Percentiles rank a stretch among this genome's conserved stretches.
Conservation (phyloP, 1,140 invertebrate genomes). For the Drosophila nebulosa region DNA sequence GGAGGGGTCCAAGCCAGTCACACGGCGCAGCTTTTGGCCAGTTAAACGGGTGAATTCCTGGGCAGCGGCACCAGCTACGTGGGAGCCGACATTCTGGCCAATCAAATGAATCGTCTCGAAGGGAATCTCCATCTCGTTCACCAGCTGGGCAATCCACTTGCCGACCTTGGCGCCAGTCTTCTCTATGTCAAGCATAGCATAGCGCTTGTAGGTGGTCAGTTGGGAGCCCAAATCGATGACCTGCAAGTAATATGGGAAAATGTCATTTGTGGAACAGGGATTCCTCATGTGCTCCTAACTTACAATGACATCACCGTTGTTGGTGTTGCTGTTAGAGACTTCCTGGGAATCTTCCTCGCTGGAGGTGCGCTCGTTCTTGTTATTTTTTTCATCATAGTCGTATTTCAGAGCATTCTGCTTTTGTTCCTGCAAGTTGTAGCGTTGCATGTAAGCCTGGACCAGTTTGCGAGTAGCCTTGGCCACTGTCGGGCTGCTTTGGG, state of each 20-base stretch:
- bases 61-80: constrained; percentile 82
- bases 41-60: constrained; percentile 84
- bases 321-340: constrained; percentile 34
- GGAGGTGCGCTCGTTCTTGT: constrained; percentile 40
- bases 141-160: constrained; percentile 56
- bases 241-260: background rate
- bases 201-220: constrained; percentile 58
- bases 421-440: constrained; percentile 62
- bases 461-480: constrained; percentile 62
- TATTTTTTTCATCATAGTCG: constrained; percentile 27
- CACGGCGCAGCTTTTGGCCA: constrained; percentile 82
- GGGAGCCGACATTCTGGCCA: constrained; percentile 74
- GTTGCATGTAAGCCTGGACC: constrained; percentile 67
- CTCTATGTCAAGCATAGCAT: constrained; percentile 61
- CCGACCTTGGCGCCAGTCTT: constrained; percentile 52
- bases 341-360: constrained; percentile 58
- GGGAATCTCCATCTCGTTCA: constrained; percentile 58
- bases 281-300: background rate
- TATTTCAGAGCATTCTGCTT: constrained; percentile 39
- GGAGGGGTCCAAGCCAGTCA: constrained; percentile 88
- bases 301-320: constrained; percentile 54
- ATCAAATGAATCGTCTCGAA: constrained; percentile 76
- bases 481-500: constrained; percentile 42
- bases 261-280: background rate
- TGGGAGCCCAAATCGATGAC: constrained; percentile 62